phyloP scores from a whole-genome alignment of 2,113 vertebrate genomes.

The Tylochromis polylepis region DNA sequence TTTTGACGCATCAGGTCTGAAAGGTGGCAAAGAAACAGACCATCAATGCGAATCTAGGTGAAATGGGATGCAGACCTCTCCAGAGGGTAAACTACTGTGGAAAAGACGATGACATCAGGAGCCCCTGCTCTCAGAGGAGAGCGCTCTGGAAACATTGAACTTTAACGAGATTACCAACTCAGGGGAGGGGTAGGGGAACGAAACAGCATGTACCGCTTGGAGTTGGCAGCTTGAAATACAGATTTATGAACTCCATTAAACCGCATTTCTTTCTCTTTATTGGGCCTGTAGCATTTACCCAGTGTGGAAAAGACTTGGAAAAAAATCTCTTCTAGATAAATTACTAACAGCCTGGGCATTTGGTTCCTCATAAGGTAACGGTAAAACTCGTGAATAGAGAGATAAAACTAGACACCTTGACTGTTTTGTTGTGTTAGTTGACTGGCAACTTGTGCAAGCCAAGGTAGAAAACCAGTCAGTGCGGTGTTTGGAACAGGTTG shows the following conservation, averaged over 20 bases:
- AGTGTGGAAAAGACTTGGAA: slow-evolving; percentile 26
- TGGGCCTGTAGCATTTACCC: slow-evolving; percentile 66
- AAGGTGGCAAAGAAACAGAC: slow-evolving; percentile 7
- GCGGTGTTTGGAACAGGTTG: slow-evolving; percentile 68
- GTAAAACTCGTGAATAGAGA: slow-evolving; percentile 27
- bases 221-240: slow-evolving; percentile 71
- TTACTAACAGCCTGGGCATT: slow-evolving; percentile 61
- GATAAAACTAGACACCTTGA: slow-evolving; percentile 37
- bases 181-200: slow-evolving; percentile 2
- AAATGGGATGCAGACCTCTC: slow-evolving; percentile 15
- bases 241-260: slow-evolving; percentile 78
- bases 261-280: slow-evolving; percentile 69
- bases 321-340: slow-evolving; percentile 53
- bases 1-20: not conserved
- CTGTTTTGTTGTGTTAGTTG: slow-evolving; percentile 3
- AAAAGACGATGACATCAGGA: slow-evolving; percentile 51
- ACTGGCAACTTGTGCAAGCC: not conserved
- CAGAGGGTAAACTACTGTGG: slow-evolving; percentile 20
- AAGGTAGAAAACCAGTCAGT: slow-evolving; percentile 30
- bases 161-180: slow-evolving; percentile 69
- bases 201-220: slow-evolving; percentile 46
- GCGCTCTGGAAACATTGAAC: slow-evolving; percentile 57
- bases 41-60: slow-evolving; percentile 6
- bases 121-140: slow-evolving; percentile 35
- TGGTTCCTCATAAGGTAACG: slow-evolving; percentile 38